Conservation (phyloP, 2,113 vertebrate genomes). For the Mastomys natalensis region DNA sequence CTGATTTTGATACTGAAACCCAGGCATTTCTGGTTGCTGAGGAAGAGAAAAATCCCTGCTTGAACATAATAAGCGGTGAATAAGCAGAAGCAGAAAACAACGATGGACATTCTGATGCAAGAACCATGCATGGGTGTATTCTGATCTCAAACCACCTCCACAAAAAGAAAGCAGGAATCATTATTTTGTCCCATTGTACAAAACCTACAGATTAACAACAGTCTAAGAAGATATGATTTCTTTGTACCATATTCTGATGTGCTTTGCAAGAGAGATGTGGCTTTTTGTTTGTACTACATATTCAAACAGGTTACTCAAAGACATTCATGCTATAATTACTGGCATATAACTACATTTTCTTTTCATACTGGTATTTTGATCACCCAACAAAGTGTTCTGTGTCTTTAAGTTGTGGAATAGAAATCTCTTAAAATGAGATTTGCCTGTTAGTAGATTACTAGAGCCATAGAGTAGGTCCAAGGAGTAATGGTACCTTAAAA, state of each 20-base stretch:
- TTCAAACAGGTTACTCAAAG: not conserved
- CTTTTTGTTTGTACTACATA: not conserved
- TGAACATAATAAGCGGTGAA: not conserved
- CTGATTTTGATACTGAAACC: slow-evolving; percentile 8
- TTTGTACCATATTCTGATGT: rapidly evolving
- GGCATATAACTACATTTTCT: not conserved
- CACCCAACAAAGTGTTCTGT: not conserved
- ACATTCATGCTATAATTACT: not conserved
- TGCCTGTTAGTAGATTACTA: not conserved
- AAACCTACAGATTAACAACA: not conserved
- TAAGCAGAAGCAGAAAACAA: not conserved
- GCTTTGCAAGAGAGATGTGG: not conserved
- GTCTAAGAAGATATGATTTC: not conserved
- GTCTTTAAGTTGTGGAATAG: not conserved
- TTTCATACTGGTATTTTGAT: not conserved
- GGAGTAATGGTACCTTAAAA: not conserved
- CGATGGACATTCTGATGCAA: rapidly evolving
- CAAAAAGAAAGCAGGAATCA: too few relatives aligned
- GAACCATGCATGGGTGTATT: not conserved
- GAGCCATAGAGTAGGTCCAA: not conserved
- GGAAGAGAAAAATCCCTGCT: not conserved
- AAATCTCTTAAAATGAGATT: not conserved
- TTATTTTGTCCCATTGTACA: not conserved
- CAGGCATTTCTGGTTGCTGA: not conserved
- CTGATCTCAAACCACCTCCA: too few relatives aligned